Evolutionary conservation across 2,888 invertebrate genomes (phyloP), one percentile per base, ranked within the genome.

Genomic region (Leptinotarsa rubiginosa): DNA sequence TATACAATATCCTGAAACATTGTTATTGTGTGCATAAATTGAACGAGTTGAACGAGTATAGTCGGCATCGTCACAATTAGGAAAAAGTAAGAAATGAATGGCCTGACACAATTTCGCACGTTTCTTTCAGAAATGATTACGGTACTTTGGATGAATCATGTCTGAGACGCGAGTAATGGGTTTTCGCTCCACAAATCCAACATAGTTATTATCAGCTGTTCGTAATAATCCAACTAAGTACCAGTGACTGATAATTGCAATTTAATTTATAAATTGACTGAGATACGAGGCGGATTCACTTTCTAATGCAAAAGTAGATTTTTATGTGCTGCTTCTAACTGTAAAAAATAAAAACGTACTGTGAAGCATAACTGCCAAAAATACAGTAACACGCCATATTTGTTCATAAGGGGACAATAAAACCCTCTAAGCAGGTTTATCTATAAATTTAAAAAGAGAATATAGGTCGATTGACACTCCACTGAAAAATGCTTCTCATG

Each of bases 151-250:
- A 41, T 62, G 16, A 62, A 62, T 31, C 16, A 31, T 62, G 31
- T 62, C 62, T 25, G n/a, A 31, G 16, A 4, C 12, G 15, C 25
- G 12, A 31, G 13, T 62, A 31, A 62, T 62, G 31, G 15, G 31
- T 62, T 62, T 62, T 25, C 62, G 62, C 62, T 62, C 62, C 31
- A 62, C 31, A 62, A 62, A 62, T 31, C 18, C 31, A 62, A 62
- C 16, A 25, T 31, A 25, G 41, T 62, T 31, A 62, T 62, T 31
- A 62, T 10, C 62, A 31, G 16, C 62, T 62, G 31, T 25, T 13
- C n/a, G 12, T 16, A n/a, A 62, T 31, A 1, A 62, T 31, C 25
- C 25, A 62, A 15, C 31, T 31, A 16, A 62, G 62, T 62, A n/a
- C 31, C 12, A 31, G 62, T 31, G n/a, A 62, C 4, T 62, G 41